Percentiles rank a stretch among this genome's conserved stretches.
Conservation (phyloP, 53 echinoderm and acorn worm species). For the Henricia sp. region DNA sequence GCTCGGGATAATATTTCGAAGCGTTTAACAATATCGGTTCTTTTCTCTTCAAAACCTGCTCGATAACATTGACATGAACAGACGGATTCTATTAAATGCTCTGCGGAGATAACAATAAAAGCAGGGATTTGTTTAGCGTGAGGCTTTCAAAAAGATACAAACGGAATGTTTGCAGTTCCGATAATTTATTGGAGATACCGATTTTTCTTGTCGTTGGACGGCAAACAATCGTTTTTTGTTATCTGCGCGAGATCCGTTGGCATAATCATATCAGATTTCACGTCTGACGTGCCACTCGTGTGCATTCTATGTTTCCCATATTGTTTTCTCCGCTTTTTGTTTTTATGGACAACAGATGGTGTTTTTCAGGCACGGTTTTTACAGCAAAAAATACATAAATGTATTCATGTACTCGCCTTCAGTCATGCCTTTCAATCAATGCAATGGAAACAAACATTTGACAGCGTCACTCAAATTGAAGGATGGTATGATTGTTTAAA, state of each 20-base stretch:
- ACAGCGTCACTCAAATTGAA: no score
- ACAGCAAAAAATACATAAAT: no score
- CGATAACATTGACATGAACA: background rate
- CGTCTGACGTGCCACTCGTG: background rate
- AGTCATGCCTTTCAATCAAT: no score
- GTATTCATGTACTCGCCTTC: no score
- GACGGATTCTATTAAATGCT: background rate
- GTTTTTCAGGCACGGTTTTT: no score
- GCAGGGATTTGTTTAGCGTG: background rate
- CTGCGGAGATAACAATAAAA: background rate
- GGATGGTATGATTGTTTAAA: no score
- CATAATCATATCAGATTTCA: background rate
- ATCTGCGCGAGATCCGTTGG: background rate
- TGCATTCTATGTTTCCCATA: background rate
- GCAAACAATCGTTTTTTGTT: background rate
- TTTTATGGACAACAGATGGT: background rate
- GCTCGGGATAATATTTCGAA: background rate
- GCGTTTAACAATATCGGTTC: background rate
- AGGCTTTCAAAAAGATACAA: background rate
- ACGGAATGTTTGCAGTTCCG: background rate
- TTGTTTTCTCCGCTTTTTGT: no score
- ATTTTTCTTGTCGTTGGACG: background rate
- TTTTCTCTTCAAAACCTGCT: background rate
- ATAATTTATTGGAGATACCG: background rate
- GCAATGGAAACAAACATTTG: no score